These are phyloP conservation scores for Gallinago media DNA, from an alignment of 2,113 vertebrate species.

Conservation along the genomic window DNA sequence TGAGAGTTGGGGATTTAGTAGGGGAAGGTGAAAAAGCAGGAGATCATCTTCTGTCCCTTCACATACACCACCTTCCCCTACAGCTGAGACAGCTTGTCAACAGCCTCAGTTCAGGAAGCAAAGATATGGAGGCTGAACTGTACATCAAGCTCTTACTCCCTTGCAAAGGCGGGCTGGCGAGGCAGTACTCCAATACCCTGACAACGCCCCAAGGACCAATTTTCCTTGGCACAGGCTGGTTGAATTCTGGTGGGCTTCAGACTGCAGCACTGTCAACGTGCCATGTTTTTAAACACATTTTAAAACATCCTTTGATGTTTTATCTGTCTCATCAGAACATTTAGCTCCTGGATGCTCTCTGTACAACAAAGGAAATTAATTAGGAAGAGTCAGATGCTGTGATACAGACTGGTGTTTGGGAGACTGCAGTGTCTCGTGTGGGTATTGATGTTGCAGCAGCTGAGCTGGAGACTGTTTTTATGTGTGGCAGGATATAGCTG, in stretches of 20 bases:
- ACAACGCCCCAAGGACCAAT: not conserved
- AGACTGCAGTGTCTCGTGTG: not conserved
- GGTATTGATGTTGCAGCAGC: not conserved
- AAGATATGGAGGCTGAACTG: not conserved
- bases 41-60: not conserved
- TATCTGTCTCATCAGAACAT: slow-evolving; percentile 70
- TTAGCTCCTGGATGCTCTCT: slow-evolving; percentile 50
- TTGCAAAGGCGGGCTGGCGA: not conserved
- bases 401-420: not conserved
- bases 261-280: not conserved
- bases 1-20: not conserved
- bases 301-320: slow-evolving; percentile 19
- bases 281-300: slow-evolving; percentile 2
- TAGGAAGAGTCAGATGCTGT: slow-evolving; percentile 54
- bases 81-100: no score
- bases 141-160: not conserved
- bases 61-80: not conserved
- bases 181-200: not conserved
- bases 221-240: not conserved
- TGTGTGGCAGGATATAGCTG: not conserved
- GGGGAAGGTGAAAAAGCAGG: not conserved
- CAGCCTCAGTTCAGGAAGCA: not conserved
- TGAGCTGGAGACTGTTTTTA: not conserved
- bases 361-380: slow-evolving; percentile 67
- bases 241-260: not conserved